These are phyloP conservation scores for Diplodus puntazzo DNA, from an alignment of 2,797 vertebrate genomes.

Conservation along the genomic window DNA sequence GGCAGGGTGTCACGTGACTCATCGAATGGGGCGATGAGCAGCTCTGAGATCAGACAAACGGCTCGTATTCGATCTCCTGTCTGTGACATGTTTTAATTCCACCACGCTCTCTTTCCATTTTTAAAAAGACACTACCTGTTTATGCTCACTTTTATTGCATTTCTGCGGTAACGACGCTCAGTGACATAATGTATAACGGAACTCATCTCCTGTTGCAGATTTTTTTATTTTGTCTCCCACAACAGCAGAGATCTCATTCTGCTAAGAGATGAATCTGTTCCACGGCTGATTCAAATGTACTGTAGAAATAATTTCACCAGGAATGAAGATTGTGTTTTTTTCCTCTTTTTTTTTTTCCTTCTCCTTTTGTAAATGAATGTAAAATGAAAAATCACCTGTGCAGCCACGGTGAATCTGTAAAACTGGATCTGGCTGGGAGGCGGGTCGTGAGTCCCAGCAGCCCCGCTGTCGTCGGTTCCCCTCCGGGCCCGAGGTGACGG, in stretches of 20 bases:
- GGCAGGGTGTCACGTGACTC: not conserved
- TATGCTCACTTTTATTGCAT: not conserved
- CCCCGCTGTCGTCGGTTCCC: not conserved
- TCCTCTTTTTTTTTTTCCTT: not conserved
- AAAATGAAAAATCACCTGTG: conserved; percentile 31
- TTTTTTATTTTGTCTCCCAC: conserved; percentile 6
- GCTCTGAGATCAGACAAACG: conserved; percentile 36
- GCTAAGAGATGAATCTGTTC: conserved; percentile 7
- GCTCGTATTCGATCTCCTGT: conserved; percentile 1
- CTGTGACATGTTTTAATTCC: not conserved
- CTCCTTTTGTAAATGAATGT: conserved; percentile 59
- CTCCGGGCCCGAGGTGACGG: conserved; percentile 4
- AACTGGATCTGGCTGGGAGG: conserved; percentile 3
- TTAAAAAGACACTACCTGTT: not conserved
- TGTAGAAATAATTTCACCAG: conserved; percentile 33
- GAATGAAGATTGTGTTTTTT: conserved; percentile 44
- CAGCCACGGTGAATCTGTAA: conserved; percentile 26
- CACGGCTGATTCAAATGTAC: conserved; percentile 31
- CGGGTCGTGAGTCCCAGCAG: not conserved
- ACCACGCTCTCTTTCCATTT: not conserved
- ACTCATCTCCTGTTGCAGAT: not conserved
- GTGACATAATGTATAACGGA: not conserved
- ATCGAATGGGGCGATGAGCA: conserved; percentile 3
- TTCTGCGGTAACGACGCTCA: not conserved
- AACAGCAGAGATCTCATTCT: conserved; percentile 11